phyloP scores from a whole-genome alignment of 2,888 invertebrate species.

The Strigamia maritima region DNA sequence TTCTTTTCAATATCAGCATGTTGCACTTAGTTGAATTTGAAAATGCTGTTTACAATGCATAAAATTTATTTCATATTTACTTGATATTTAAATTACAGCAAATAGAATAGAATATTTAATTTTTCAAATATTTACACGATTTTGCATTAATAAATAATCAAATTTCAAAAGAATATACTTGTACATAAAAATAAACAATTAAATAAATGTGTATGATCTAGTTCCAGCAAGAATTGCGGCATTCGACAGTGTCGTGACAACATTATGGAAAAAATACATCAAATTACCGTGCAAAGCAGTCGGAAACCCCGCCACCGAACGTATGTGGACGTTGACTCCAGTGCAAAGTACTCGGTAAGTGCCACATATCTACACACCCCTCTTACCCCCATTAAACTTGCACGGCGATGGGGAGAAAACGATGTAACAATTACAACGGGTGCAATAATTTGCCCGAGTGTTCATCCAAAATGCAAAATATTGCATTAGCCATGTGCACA shows the following conservation, averaged over 20 bases:
- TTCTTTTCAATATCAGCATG: not conserved
- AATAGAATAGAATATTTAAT: not conserved
- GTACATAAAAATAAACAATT: not conserved
- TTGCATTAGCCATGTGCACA: conserved; percentile 9
- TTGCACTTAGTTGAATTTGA: not conserved
- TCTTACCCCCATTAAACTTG: conserved; percentile 22
- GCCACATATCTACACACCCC: conserved; percentile 2
- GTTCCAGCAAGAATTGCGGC: conserved; percentile 93
- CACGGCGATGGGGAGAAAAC: conserved; percentile 32
- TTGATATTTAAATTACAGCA: not conserved
- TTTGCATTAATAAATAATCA: not conserved
- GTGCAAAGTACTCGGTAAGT: conserved; percentile 31
- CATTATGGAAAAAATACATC: conserved; percentile 71
- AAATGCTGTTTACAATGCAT: too few species aligned
- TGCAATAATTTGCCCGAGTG: conserved; percentile 17
- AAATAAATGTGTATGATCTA: conserved; percentile 48
- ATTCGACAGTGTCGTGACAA: conserved; percentile 80
- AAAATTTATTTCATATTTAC: not conserved
- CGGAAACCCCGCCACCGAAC: conserved; percentile 85
- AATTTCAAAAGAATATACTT: not conserved
- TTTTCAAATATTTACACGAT: not conserved
- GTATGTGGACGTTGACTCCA: conserved; percentile 64
- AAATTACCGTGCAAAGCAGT: conserved; percentile 88
- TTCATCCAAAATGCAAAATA: conserved; percentile 31
- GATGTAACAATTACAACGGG: conserved; percentile 31